These are phyloP conservation scores for Phaonia tiefii DNA, from an alignment of 2,888 invertebrate species.

Conservation along the genomic window DNA sequence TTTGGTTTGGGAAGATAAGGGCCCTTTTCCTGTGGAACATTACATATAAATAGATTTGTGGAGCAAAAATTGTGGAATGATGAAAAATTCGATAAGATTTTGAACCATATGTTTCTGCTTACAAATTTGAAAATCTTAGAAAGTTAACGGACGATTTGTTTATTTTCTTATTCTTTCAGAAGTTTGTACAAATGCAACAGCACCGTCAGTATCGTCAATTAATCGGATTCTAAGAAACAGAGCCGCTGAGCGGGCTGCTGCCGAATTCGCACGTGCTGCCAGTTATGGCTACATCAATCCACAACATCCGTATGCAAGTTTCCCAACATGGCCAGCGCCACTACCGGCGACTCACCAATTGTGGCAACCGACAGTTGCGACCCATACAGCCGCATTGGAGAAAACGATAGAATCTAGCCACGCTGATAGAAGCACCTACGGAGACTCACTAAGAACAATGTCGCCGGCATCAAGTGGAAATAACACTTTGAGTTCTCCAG, in stretches of 20 bases:
- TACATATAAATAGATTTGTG: too few relatives aligned
- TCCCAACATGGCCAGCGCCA: slow-evolving; percentile 82
- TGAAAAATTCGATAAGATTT: too few relatives aligned
- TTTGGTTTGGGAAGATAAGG: too few relatives aligned
- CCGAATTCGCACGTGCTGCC: slow-evolving; percentile 95
- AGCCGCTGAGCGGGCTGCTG: slow-evolving; percentile 97
- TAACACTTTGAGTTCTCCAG: slow-evolving; percentile 79
- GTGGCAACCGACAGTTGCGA: slow-evolving; percentile 83
- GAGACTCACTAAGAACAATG: slow-evolving; percentile 82
- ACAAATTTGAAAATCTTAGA: too few relatives aligned
- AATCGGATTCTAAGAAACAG: slow-evolving; percentile 97
- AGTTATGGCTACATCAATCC: slow-evolving; percentile 93
- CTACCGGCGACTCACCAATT: slow-evolving; percentile 79
- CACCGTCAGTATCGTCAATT: slow-evolving; percentile 98
- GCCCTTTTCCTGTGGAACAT: too few relatives aligned
- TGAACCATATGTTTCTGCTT: too few relatives aligned
- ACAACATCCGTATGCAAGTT: slow-evolving; percentile 85
- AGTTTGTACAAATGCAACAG: slow-evolving; percentile 96
- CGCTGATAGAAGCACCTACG: slow-evolving; percentile 76
- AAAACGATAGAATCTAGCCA: slow-evolving; percentile 17
- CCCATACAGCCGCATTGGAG: slow-evolving; percentile 14
- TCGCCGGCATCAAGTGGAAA: slow-evolving; percentile 82
- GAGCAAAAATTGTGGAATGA: too few relatives aligned
- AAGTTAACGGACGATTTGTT: background rate
- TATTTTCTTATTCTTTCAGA: slow-evolving; percentile 82